Evolutionary conservation across 2,888 invertebrate species (phyloP), one percentile per base, ranked within the genome.

Genomic region (Carcina quercana): DNA sequence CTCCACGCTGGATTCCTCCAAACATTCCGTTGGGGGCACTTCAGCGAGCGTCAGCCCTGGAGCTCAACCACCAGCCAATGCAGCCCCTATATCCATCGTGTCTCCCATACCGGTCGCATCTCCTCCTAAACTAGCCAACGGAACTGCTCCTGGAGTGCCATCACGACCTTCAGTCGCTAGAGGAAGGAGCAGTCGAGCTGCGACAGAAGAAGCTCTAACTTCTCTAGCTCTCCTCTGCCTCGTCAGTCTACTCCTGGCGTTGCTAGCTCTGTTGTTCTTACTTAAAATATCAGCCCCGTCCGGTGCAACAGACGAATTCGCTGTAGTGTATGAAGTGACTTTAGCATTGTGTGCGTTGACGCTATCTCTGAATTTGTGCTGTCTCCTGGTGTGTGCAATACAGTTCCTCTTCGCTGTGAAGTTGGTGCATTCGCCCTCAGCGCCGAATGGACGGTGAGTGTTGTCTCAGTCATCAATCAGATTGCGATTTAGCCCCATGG

Each of bases 401-500:
- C 96, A 97, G 86, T 96, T 95, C 84, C 88, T 96, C 63, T 96
- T 96, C 69, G 94, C 96, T 28, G 94, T 96, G 48, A 96, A 96
- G 84, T 87, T 97, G 71, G 91, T 95, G 60, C 92, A 94, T 64
- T 91, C 94, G 31, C 91, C 92, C 28, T 91, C 93, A 59, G 93
- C 93, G 35, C 92, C 92, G 53, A 91, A 91, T 53, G 89, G 90
- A 61, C 88, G 84, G 85, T 83, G 59, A 78, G 82, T 75, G 24
- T 24, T 13, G 14, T 11, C 6, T 29, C 33, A 25, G 31, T n/a
- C 37, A 29, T 30, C 30, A 30, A 20, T 24, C 24, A 24, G 14
- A 20, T 30, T 22, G 25, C 28, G 36, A 37, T 21, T 34, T 29
- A 36, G 30, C 14, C 35, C 4, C 24, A 11, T 11, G 11, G 24